Evolutionary conservation across 2,888 invertebrate species (phyloP).

Genomic region (Xylota segnis): DNA sequence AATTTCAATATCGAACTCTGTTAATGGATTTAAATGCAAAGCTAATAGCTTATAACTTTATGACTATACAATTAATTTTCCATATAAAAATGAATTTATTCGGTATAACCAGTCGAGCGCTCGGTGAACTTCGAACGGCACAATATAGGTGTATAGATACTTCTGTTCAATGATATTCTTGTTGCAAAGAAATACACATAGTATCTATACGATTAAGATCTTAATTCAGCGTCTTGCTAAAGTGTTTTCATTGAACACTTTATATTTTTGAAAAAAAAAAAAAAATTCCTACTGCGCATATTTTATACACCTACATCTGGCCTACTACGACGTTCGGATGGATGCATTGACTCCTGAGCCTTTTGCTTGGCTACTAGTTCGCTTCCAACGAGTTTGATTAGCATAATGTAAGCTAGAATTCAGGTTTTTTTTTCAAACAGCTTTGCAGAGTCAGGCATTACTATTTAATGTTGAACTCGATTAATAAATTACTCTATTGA

Average conservation of each 20-base stretch:
- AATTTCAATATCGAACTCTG: not conserved
- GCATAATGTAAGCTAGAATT: conserved; percentile 25
- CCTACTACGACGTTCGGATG: not conserved
- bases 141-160: not conserved
- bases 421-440: conserved; percentile 34
- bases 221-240: not conserved
- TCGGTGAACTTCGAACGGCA: conserved; percentile 1
- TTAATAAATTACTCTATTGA: conserved; percentile 35
- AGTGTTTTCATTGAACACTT: conserved; percentile 1
- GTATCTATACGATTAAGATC: not conserved
- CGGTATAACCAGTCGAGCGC: not conserved
- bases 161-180: not conserved
- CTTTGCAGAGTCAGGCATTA: conserved; percentile 15
- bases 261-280: not conserved
- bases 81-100: conserved; percentile 10
- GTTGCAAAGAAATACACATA: not conserved
- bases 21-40: conserved; percentile 11
- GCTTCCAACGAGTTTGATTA: conserved; percentile 43
- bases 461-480: conserved; percentile 23
- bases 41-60: conserved; percentile 13
- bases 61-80: conserved; percentile 7
- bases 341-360: conserved; percentile 10
- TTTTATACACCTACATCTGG: conserved; percentile 18
- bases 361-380: conserved; percentile 5
- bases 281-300: conserved; percentile 19